Percentiles rank a stretch among this genome's conserved stretches.
Evolutionary conservation across 2,797 vertebrate genomes (phyloP).

Genomic region (Pantherophis alleghaniensis): DNA sequence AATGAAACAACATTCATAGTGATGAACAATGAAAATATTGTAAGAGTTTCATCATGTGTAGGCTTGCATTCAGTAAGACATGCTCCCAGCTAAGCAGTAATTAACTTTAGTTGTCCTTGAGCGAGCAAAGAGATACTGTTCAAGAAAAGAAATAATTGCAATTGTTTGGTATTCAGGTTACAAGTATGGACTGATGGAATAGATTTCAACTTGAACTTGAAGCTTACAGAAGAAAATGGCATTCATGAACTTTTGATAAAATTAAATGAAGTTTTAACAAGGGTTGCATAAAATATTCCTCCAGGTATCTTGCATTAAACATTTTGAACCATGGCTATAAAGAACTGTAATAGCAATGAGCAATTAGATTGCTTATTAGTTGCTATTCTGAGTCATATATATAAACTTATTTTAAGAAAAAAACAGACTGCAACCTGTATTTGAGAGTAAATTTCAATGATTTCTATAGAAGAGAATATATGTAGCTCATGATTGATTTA

Average conservation of each 20-base stretch:
- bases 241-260: background rate
- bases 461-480: background rate
- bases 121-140: background rate
- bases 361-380: background rate
- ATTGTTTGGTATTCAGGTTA: background rate
- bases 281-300: fast-evolving
- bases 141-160: background rate
- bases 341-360: background rate
- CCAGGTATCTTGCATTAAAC: constrained; percentile 13
- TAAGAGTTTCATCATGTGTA: background rate
- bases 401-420: background rate
- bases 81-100: background rate
- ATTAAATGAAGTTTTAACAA: background rate
- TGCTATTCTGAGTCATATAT: background rate
- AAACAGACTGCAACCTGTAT: background rate
- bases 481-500: background rate
- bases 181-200: background rate
- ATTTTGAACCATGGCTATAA: background rate
- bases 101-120: background rate
- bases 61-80: background rate
- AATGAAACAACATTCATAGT: background rate
- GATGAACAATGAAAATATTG: no score
- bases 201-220: background rate
- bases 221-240: background rate
- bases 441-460: background rate